Percentiles rank a stretch among this genome's conserved stretches.
These are phyloP conservation scores for Sylvilagus floridanus DNA, from an alignment of 2,797 vertebrate species.

Conservation along the genomic window DNA sequence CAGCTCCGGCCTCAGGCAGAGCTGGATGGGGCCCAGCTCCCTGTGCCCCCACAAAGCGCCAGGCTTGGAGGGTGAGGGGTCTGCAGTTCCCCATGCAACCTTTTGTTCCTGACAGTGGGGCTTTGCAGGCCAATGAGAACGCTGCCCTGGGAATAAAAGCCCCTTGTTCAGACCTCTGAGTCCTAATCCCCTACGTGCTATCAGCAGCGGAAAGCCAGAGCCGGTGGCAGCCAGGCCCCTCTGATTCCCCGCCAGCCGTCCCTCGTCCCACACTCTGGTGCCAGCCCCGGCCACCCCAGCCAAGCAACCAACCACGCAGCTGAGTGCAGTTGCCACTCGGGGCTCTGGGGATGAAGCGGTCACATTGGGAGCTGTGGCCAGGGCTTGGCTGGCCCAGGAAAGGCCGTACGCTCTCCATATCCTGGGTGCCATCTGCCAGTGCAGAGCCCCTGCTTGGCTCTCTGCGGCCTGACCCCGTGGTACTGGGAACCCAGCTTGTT, in stretches of 20 bases:
- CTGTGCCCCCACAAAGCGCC: neutral
- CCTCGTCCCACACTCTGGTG: slow-evolving; percentile 56
- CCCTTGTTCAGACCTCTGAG: slow-evolving; percentile 80
- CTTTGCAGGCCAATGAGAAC: slow-evolving; percentile 31
- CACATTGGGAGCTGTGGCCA: fast-evolving
- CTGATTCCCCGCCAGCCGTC: slow-evolving; percentile 67
- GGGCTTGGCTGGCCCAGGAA: neutral
- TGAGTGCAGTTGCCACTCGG: slow-evolving; percentile 56
- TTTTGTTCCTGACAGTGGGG: slow-evolving; percentile 59
- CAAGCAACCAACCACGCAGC: neutral
- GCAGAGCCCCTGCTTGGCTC: neutral
- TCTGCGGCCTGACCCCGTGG: neutral
- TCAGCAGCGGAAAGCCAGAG: slow-evolving; percentile 72
- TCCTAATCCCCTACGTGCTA: slow-evolving; percentile 77
- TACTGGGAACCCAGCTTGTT: neutral
- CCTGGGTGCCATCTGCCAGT: no score
- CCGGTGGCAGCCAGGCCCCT: neutral
- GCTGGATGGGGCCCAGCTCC: neutral
- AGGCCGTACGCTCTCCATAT: fast-evolving
- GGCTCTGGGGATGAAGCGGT: fast-evolving
- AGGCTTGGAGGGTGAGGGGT: neutral
- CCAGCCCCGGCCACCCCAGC: slow-evolving; percentile 64
- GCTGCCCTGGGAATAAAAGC: slow-evolving; percentile 80
- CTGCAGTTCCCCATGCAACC: neutral
- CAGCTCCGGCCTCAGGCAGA: neutral